Evolutionary conservation across 2,113 vertebrate genomes (phyloP).

Genomic region (Pantherophis guttatus): DNA sequence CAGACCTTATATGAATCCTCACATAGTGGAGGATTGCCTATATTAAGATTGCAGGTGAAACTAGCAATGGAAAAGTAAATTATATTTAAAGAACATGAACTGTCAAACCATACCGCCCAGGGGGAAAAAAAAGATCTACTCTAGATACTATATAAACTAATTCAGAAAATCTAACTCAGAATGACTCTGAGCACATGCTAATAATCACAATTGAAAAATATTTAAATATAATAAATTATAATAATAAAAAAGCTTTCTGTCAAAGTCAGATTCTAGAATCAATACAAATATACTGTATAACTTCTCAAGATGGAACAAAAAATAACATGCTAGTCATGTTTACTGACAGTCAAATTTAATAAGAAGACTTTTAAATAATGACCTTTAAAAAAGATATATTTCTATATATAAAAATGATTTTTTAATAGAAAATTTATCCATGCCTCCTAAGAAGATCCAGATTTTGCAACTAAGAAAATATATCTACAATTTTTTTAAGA

Average conservation of each 20-base stretch:
- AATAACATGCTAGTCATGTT: not conserved
- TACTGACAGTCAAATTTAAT: not conserved
- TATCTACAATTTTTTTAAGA: conserved; percentile 10
- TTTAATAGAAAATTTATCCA: conserved; percentile 30
- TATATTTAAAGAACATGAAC: not conserved
- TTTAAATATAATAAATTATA: not conserved
- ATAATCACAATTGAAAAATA: not conserved
- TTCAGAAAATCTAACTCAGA: not conserved
- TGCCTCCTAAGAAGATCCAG: conserved; percentile 22
- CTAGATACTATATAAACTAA: not conserved
- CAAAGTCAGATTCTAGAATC: not conserved
- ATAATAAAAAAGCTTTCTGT: not conserved
- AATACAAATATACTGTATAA: not conserved
- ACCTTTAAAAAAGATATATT: not conserved
- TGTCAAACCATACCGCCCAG: not conserved
- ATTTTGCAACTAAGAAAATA: conserved; percentile 34
- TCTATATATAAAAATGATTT: conserved; percentile 7
- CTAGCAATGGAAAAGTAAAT: not conserved
- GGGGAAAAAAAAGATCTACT: not conserved
- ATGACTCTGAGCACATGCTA: not conserved
- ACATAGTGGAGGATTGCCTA: not conserved
- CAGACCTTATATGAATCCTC: not conserved
- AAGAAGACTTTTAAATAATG: not conserved
- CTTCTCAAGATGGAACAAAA: not conserved
- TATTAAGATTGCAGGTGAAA: not conserved